Percentiles rank a stretch among this genome's conserved stretches.
These are phyloP conservation scores for Leucoma salicis DNA, from an alignment of 2,888 invertebrate species.

Conservation along the genomic window DNA sequence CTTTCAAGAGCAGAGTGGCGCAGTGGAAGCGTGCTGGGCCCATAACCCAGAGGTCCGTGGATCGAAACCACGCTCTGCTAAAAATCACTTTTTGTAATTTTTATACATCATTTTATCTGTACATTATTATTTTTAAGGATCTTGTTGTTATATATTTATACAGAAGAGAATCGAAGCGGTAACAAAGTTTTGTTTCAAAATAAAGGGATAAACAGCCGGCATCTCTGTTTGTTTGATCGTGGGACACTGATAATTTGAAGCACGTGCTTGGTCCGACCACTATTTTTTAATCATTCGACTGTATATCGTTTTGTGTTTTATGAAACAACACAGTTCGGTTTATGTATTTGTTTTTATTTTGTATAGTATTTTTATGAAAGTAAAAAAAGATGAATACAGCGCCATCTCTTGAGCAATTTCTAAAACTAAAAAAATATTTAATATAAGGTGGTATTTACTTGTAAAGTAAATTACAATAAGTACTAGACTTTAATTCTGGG, in stretches of 20 bases:
- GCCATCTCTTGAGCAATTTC: constrained; percentile 27
- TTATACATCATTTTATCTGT: constrained; percentile 4
- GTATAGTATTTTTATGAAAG: too few relatives aligned
- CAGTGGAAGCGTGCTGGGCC: constrained; percentile 92
- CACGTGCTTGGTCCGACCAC: constrained; percentile 52
- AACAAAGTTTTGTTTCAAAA: constrained; percentile 63
- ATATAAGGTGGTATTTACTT: not conserved
- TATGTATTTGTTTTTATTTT: not conserved
- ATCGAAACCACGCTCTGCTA: constrained; percentile 92
- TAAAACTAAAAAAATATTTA: constrained; percentile 5
- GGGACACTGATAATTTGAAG: constrained; percentile 77
- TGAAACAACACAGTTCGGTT: constrained; percentile 21
- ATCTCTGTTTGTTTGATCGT: constrained; percentile 74
- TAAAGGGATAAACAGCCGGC: constrained; percentile 55
- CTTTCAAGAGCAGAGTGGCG: constrained; percentile 83
- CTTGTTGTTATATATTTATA: constrained; percentile 12
- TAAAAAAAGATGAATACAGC: constrained; percentile 8
- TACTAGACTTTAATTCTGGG: too few relatives aligned
- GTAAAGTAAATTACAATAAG: too few relatives aligned
- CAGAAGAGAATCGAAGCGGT: constrained; percentile 28
- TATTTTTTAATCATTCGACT: constrained; percentile 48
- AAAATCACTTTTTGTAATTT: constrained; percentile 30
- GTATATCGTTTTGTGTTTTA: constrained; percentile 42
- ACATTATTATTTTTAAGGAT: constrained; percentile 19
- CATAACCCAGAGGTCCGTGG: constrained; percentile 95